Evolutionary conservation across 2,888 invertebrate genomes (phyloP), one percentile per base, ranked within the genome.

Genomic region (Volucella zonaria): DNA sequence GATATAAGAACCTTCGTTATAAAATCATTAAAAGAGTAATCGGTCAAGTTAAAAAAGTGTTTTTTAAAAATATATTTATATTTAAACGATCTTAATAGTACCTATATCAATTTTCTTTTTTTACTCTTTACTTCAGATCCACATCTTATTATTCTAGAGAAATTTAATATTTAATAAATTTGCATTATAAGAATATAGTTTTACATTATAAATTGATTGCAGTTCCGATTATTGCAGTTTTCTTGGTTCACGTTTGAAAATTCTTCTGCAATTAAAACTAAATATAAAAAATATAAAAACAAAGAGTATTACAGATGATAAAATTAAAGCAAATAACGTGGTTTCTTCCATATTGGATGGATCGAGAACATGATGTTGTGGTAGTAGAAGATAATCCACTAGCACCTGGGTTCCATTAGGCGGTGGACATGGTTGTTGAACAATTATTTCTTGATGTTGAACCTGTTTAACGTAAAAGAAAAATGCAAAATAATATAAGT

Each of bases 371-470:
- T 94, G 92, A 88, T 93, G 92, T 86, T 93, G 92, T 14, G 93
- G 90, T 67, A 93, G 90, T 76, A 94, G 89, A 87, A 92, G 92
- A 87, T 91, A 93, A 87, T 93, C 93, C 71, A 93, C 92, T 76
- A 95, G 92, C 61, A 94, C 94, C 92, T 95, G 95, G 0, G 95
- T 95, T 49, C 96, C 96, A 89, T 97, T 96, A 1, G 96, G 96
- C 3, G 95, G 94, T 4, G 96, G 96, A 89, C 97, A 97, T 14
- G 96, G 94, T 51, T 95, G 94, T 90, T 96, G 96, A 40, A 97
- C 95, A 89, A 97, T 97, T 86, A 96, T 97, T 89, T 97, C 97
- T 91, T 96, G 96, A 89, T 96, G 95, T 88, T 96, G 96, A 83
- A 96, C 95, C 94, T 97, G 31, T 6, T 31, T 31, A 31, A 4